Evolutionary conservation across 2,888 invertebrate species (phyloP).

Genomic region (Chalcosyrphus nemorum): DNA sequence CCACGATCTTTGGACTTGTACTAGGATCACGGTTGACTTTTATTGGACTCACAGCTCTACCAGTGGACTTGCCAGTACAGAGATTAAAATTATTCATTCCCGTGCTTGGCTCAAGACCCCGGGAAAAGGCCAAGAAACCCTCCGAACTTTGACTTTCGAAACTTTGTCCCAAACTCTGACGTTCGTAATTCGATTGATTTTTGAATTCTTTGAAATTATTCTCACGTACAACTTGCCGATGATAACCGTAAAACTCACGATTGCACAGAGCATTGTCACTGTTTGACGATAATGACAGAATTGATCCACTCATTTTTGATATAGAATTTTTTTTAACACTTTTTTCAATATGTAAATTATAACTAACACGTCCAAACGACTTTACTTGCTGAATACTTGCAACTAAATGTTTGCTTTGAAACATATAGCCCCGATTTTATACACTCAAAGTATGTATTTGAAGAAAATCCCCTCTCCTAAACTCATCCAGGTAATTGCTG

Average conservation of each 20-base stretch:
- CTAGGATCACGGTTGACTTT: not conserved
- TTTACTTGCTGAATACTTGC: not conserved
- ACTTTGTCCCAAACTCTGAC: slow-evolving; percentile 1
- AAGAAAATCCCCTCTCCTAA: too few relatives aligned
- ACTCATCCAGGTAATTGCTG: too few relatives aligned
- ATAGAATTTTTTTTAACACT: not conserved
- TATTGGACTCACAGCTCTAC: too few relatives aligned
- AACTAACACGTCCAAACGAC: not conserved
- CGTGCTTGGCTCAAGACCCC: not conserved
- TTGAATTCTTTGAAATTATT: slow-evolving; percentile 44
- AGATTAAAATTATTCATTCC: not conserved
- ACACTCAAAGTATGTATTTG: too few relatives aligned
- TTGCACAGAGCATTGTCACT: not conserved
- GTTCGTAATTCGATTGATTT: slow-evolving; percentile 43
- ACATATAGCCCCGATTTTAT: too few relatives aligned
- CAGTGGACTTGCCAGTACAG: not conserved
- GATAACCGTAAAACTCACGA: not conserved
- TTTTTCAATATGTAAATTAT: too few relatives aligned
- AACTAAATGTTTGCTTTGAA: too few relatives aligned
- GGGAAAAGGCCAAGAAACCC: not conserved
- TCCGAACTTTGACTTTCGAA: not conserved
- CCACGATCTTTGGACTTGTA: slow-evolving; percentile 54
- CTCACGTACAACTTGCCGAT: not conserved
- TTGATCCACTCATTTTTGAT: slow-evolving; percentile 48
- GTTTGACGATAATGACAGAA: slow-evolving; percentile 14